Base-by-base conservation (phyloP, 2,888 invertebrate genomes). In the Clostera curtula region DNA sequence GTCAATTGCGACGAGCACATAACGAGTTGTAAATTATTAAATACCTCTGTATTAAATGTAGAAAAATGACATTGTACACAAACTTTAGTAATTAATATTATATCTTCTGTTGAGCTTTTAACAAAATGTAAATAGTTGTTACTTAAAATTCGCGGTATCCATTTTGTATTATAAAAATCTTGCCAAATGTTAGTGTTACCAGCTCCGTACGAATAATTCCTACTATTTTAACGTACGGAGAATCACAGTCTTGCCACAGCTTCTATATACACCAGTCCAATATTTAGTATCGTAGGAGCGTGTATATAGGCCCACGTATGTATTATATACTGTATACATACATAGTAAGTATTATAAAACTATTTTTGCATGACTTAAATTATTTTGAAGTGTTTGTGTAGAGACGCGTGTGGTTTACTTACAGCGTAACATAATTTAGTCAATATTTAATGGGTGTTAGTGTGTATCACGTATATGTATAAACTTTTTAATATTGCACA, bases 361-460 rank as follows among this genome's bases (percentile, higher is more conserved):
- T 65, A 64, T 64, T 64, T 65, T 63, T 64, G 62, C 64, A 65
- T 65, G 59, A 60, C 41, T 58, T 46, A 41, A 43, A 46, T 52
- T 52, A 44, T 49, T 36, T 41, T 47, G 36, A 25, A 36, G 38
- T 36, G 25, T 49, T 45, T 47, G 43, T 35, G 36, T 43, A 35
- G 27, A 31, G 31, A 24, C 34, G 29, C 33, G 36, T 49, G 50
- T 47, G 51, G 43, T 51, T 53, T 49, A 48, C 51, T 49, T 42
- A 40, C 36, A 27, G 30, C 43, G 44, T 49, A n/a, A n/a, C n/a
- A n/a, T n/a, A n/a, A n/a, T n/a, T n/a, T n/a, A n/a, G n/a, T n/a
- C n/a, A n/a, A n/a, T n/a, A n/a, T n/a, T n/a, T n/a, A n/a, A n/a
- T n/a, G n/a, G n/a, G n/a, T n/a, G n/a, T n/a, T n/a, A n/a, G n/a